Evolutionary conservation across 1,140 invertebrate genomes (phyloP).

Genomic region (Grapholita molesta): DNA sequence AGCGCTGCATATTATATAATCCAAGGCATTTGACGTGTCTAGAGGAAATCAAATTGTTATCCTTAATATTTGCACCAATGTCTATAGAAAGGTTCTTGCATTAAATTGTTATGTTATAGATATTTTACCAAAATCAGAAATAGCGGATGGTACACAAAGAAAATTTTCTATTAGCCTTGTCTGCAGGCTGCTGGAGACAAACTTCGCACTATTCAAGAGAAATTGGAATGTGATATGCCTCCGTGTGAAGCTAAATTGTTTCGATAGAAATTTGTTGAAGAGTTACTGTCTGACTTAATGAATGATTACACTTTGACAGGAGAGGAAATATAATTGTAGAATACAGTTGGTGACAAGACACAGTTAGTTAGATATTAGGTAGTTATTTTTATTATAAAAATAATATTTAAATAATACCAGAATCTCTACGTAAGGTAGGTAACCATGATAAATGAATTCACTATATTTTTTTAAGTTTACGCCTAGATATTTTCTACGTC

Average conservation of each 20-base stretch:
- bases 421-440: too few relatives aligned
- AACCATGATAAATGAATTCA: too few relatives aligned
- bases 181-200: not conserved
- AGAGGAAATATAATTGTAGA: not conserved
- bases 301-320: not conserved
- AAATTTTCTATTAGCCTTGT: not conserved
- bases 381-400: too few relatives aligned
- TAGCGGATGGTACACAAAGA: not conserved
- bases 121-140: not conserved
- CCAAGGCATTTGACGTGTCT: too few relatives aligned
- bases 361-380: not conserved
- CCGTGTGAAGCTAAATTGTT: not conserved
- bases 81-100: too few relatives aligned
- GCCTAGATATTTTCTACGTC: too few relatives aligned
- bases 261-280: not conserved
- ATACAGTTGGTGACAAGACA: not conserved
- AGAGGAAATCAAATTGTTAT: too few relatives aligned
- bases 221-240: not conserved
- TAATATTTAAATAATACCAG: too few relatives aligned
- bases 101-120: not conserved
- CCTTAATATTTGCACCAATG: too few relatives aligned
- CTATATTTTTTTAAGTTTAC: too few relatives aligned
- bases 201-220: not conserved
- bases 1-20: too few relatives aligned
- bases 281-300: not conserved